phyloP scores from a whole-genome alignment of 1,140 invertebrate species.

The Bombus consobrinus region DNA sequence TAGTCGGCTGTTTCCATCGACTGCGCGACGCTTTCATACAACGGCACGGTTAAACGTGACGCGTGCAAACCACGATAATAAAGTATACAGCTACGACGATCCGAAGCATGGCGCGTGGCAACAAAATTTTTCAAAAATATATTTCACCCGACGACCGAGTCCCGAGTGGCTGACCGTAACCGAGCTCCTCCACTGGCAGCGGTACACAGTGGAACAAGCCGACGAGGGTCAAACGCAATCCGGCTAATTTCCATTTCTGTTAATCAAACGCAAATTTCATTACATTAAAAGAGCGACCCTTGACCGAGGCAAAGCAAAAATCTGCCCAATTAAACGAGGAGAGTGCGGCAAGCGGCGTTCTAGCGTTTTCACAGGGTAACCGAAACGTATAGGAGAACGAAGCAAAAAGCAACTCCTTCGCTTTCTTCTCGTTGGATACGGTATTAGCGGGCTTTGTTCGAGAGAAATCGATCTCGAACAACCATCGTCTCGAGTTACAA shows the following conservation, averaged over 20 bases:
- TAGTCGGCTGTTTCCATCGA: not conserved
- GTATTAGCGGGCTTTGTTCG: not conserved
- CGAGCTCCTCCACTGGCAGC: not conserved
- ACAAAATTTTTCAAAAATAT: not conserved
- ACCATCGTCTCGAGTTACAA: not conserved
- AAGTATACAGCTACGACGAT: not conserved
- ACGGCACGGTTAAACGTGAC: not conserved
- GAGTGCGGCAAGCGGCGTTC: too few relatives aligned
- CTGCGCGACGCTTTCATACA: not conserved
- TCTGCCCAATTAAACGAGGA: constrained; percentile 18
- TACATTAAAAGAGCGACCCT: not conserved
- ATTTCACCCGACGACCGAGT: not conserved
- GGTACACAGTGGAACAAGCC: not conserved
- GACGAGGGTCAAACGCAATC: constrained; percentile 10
- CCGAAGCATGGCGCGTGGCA: too few relatives aligned
- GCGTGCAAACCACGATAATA: not conserved
- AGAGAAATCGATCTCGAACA: not conserved
- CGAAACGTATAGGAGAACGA: not conserved
- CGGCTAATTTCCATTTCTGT: constrained; percentile 36
- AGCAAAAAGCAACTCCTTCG: not conserved
- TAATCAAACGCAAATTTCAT: constrained; percentile 29
- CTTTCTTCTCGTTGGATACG: not conserved
- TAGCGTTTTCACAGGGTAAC: not conserved
- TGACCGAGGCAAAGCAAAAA: not conserved
- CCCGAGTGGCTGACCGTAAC: constrained; percentile 20